Base-by-base conservation (phyloP, 1,140 invertebrate genomes). In the Drosophila asahinai region DNA sequence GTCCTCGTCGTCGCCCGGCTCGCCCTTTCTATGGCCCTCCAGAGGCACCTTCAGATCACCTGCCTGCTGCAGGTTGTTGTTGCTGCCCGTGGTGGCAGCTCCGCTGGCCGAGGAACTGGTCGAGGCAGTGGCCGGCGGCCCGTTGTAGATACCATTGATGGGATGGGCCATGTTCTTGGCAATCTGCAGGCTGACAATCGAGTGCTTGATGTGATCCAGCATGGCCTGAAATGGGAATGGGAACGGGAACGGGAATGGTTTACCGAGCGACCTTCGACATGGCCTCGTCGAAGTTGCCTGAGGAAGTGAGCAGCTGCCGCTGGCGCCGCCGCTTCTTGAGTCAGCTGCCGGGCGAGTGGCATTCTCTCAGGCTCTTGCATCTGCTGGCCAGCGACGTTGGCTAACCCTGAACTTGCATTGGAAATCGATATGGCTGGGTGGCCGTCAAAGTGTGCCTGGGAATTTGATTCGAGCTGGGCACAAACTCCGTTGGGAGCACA, bases 141-240 rank as follows among this genome's bases (percentile, higher is more conserved):
- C 96, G 83, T 96, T 95, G 91, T 97, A 97, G 86, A 97, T 95
- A 59, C 96, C 97, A 93, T 97, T 97, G 15, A 97, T 96, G 63
- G 97, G 97, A 94, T 97, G 97, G 42, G 97, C 97, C 78, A 97
- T 97, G 93, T 97, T 97, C 96, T 99, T 99, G 72, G 98, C 97
- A 93, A 99, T 99, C 95, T 99, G 98, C 83, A 99, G 94, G 81
- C 98, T 95, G 64, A 99, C 98, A 94, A 99, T 99, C 76, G 98
- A 97, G 94, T 99, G 98, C 94, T 99, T 99, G 77, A 99, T 97
- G 80, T 97, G 96, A 94, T 98, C 97, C 92, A 98, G 94, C 95
- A 98, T 97, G 74, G 95, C 95, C 96, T 97, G 94, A 52, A 94
- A 94, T 52, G 38, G 25, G 43, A 54, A 48, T 52, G 38, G 25